Evolutionary conservation across 2,113 vertebrate genomes (phyloP), one percentile per base, ranked within the genome.

Genomic region (Cairina moschata): DNA sequence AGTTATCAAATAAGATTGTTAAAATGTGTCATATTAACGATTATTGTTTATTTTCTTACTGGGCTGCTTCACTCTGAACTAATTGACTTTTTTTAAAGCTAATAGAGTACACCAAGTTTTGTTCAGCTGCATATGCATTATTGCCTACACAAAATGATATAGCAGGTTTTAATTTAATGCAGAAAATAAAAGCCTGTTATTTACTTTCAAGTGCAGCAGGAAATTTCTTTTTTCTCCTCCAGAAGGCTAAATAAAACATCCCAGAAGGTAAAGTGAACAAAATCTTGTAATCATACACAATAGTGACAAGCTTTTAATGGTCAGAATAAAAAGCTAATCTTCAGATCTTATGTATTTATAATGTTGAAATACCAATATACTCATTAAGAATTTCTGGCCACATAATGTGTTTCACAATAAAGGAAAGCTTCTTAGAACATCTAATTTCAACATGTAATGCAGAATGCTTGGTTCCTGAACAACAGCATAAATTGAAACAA

Each of bases 151-250:
- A 88, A 90, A 95, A 93, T 74, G 96, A 93, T 42, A 32, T 71
- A 94, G 83, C 34, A 93, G 11, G 50, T 96, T 96, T 97, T 97
- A 96, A 96, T 94, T 96, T 55, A 90, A 67, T 52, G 83, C 25
- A 95, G 62, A 97, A 97, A 96, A 95, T 87, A 75, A 96, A 96
- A 85, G 92, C 40, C 72, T 92, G 32, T 86, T 95, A 95, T 97
- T 97, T 94, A 94, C 90, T 97, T 96, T 96, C 83, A 96, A 97
- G 55, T 82, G 48, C 55, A 88, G 72, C 62, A 93, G 50, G 79
- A 76, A 94, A 85, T 95, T 93, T 91, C 34, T 84, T 97, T 96
- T 90, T 94, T 87, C 80, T 90, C 59, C 26, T 55, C 74, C 72
- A 94, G 36, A 97, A 96, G 86, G 76, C 75, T 95, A 97, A 96